These are phyloP conservation scores for Troides oblongomaculatus DNA, from an alignment of 2,888 invertebrate genomes.

Conservation along the genomic window DNA sequence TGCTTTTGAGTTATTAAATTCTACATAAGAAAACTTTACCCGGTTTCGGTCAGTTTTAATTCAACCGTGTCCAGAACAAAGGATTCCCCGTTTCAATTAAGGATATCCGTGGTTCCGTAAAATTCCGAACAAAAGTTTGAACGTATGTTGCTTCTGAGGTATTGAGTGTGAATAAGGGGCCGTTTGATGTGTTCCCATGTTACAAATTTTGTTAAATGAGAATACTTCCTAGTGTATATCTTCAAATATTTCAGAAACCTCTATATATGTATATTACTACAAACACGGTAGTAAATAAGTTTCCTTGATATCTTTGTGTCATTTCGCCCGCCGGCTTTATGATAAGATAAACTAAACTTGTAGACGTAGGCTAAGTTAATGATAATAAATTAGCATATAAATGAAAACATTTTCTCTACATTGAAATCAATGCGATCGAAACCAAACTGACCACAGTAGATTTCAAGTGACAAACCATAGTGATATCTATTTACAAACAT, in stretches of 20 bases:
- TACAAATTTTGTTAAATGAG: slow-evolving; percentile 35
- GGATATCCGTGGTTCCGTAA: slow-evolving; percentile 50
- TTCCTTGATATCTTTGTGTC: too few relatives aligned
- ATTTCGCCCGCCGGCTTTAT: too few relatives aligned
- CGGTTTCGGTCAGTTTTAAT: slow-evolving; percentile 37
- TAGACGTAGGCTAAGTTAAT: too few relatives aligned
- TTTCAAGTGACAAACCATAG: background rate
- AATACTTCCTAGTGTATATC: slow-evolving; percentile 24
- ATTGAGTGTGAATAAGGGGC: slow-evolving; percentile 44
- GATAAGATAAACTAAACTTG: too few relatives aligned
- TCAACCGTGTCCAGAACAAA: slow-evolving; percentile 51
- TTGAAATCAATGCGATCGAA: background rate
- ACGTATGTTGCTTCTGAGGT: slow-evolving; percentile 42
- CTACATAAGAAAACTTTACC: slow-evolving; percentile 38
- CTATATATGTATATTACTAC: background rate
- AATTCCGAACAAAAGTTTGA: slow-evolving; percentile 56
- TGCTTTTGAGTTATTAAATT: background rate
- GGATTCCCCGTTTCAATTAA: slow-evolving; percentile 60
- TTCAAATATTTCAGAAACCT: background rate
- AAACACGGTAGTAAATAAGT: too few relatives aligned
- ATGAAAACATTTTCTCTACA: too few relatives aligned
- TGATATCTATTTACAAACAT: too few relatives aligned
- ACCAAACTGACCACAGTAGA: background rate
- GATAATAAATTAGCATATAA: too few relatives aligned
- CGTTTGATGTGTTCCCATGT: slow-evolving; percentile 55